These are phyloP conservation scores for Sphaerodactylus townsendi DNA, from an alignment of 2,113 vertebrate genomes.

Conservation along the genomic window DNA sequence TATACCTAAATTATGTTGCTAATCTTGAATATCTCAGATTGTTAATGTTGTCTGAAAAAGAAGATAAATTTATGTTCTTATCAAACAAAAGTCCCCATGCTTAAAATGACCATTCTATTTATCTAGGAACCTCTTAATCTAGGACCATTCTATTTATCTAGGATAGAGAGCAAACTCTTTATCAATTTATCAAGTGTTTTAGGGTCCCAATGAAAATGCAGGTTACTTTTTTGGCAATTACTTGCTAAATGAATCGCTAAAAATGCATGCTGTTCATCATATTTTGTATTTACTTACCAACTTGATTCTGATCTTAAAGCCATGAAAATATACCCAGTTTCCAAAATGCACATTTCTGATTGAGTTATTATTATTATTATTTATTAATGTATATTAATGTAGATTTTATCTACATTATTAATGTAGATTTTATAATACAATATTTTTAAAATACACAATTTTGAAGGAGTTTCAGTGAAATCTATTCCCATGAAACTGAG, in stretches of 20 bases:
- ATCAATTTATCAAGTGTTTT: not conserved
- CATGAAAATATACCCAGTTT: not conserved
- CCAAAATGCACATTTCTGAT: not conserved
- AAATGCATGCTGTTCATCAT: not conserved
- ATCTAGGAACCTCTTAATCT: not conserved
- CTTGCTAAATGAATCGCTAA: not conserved
- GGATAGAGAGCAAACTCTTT: no score
- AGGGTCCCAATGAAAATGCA: conserved; percentile 12
- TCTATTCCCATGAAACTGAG: not conserved
- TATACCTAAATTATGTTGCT: conserved; percentile 5
- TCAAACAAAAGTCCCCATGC: not conserved
- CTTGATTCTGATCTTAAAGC: not conserved
- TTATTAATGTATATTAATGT: no score
- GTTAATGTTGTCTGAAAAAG: not conserved
- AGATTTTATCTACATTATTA: no score
- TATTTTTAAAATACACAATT: not conserved
- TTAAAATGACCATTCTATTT: conserved; percentile 23
- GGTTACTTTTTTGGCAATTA: not conserved
- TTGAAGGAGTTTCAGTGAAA: not conserved
- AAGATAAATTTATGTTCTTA: conserved; percentile 27
- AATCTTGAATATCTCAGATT: not conserved
- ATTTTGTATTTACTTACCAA: not conserved
- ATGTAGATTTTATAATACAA: not conserved
- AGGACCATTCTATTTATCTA: no score
- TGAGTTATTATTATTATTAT: no score